A percentile compares a stretch with the other conserved stretches of the same genome.
These are phyloP conservation scores for Pseudopipra pipra DNA, from an alignment of 2,113 vertebrate genomes.

Conservation along the genomic window DNA sequence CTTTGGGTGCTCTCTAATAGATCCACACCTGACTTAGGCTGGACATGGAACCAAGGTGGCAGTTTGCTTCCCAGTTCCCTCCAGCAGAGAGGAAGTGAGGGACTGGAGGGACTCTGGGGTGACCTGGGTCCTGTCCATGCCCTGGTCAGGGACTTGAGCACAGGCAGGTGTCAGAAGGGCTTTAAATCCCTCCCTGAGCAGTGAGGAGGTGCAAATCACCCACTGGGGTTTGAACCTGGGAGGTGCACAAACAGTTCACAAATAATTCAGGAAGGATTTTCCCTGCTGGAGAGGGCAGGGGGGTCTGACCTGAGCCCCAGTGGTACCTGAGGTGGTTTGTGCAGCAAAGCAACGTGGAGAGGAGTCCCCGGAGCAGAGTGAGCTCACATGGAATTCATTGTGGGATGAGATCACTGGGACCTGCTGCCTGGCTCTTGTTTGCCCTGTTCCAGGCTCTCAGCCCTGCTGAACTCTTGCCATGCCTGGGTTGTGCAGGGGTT, in stretches of 20 bases:
- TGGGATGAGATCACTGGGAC: neutral
- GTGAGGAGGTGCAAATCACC: neutral
- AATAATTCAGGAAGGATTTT: neutral
- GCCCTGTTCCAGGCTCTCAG: neutral
- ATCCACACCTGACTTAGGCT: rapidly evolving
- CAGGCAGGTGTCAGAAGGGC: neutral
- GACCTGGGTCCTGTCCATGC: rapidly evolving
- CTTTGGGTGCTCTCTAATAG: neutral
- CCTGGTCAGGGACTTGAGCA: rapidly evolving
- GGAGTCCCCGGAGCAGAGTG: rapidly evolving
- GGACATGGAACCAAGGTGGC: rapidly evolving
- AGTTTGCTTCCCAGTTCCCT: neutral
- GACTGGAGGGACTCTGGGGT: neutral
- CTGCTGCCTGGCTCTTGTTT: neutral
- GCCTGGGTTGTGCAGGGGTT: neutral
- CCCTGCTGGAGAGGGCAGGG: neutral
- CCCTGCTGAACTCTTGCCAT: neutral
- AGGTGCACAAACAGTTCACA: rapidly evolving
- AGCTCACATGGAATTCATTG: neutral
- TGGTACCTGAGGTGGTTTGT: rapidly evolving
- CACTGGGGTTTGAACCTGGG: neutral
- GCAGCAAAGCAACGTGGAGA: neutral
- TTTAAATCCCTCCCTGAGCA: neutral
- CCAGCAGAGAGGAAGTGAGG: neutral
- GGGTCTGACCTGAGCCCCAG: neutral